Conservation (phyloP, 1,140 invertebrate species). For the Portunus trituberculatus region DNA sequence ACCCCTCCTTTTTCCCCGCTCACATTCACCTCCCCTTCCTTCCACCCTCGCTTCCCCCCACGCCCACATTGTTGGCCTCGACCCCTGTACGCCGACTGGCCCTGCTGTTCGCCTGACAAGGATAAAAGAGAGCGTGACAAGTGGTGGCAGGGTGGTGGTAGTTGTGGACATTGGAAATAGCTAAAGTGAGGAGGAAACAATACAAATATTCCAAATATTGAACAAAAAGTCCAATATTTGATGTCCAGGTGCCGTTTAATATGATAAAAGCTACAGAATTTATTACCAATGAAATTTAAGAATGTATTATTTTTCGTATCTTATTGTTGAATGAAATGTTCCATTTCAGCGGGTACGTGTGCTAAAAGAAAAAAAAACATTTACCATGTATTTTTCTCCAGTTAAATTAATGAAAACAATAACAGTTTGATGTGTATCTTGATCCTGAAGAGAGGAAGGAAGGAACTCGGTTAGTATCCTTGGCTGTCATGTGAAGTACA, state of each 20-base stretch:
- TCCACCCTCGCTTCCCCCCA: neutral
- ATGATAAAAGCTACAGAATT: neutral
- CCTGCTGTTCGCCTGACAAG: neutral
- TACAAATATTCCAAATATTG: neutral
- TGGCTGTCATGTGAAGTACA: no score
- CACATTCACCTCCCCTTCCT: neutral
- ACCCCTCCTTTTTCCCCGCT: neutral
- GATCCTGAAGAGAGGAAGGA: no score
- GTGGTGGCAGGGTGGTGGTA: neutral
- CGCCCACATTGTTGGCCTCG: neutral
- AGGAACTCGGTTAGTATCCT: no score
- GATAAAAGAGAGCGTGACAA: slow-evolving; percentile 6
- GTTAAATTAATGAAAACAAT: no score
- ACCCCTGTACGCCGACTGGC: neutral
- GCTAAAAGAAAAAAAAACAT: no score
- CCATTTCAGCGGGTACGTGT: neutral
- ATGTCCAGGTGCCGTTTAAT: neutral
- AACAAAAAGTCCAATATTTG: neutral
- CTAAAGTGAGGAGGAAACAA: neutral
- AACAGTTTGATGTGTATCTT: no score
- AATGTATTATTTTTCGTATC: neutral
- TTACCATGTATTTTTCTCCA: no score
- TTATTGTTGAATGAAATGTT: neutral
- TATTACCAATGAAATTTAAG: neutral
- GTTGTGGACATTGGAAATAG: neutral